Conservation (phyloP, 2,888 invertebrate genomes). For the Drosophila falleni region DNA sequence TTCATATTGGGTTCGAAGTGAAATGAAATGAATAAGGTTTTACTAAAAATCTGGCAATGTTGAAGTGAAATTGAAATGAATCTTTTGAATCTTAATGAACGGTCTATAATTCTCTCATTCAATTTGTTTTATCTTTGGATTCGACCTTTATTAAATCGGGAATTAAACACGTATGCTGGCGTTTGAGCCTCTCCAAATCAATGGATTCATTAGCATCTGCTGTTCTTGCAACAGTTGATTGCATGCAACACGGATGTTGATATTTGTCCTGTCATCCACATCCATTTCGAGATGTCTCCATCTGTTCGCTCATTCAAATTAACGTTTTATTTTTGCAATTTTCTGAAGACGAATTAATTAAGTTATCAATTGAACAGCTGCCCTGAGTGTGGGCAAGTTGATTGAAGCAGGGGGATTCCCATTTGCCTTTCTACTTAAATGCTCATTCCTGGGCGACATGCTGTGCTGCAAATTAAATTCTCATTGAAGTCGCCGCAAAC, state of each 20-base stretch:
- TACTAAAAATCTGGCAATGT: not conserved
- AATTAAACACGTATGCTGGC: not conserved
- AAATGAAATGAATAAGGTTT: no score
- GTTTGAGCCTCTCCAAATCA: not conserved
- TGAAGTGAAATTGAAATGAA: not conserved
- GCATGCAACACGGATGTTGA: conserved; percentile 7
- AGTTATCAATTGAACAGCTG: conserved; percentile 64
- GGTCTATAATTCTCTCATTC: not conserved
- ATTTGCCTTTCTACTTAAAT: conserved; percentile 36
- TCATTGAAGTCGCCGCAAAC: conserved; percentile 39
- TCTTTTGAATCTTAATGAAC: not conserved
- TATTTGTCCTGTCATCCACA: not conserved
- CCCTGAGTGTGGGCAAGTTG: conserved; percentile 9
- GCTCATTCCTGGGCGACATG: conserved; percentile 41
- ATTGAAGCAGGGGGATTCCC: not conserved
- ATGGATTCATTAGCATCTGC: conserved; percentile 25
- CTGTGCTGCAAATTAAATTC: conserved; percentile 63
- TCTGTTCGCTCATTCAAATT: conserved; percentile 24
- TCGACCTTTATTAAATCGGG: not conserved
- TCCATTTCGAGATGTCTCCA: not conserved
- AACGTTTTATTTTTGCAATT: conserved; percentile 46
- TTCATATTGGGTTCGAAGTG: no score
- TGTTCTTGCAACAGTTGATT: conserved; percentile 13
- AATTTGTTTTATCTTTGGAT: not conserved
- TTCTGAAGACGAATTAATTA: conserved; percentile 66